A percentile compares a stretch with the other conserved stretches of the same genome.
Conservation (phyloP, 1,140 invertebrate species). For the Saxidomus purpurata region DNA sequence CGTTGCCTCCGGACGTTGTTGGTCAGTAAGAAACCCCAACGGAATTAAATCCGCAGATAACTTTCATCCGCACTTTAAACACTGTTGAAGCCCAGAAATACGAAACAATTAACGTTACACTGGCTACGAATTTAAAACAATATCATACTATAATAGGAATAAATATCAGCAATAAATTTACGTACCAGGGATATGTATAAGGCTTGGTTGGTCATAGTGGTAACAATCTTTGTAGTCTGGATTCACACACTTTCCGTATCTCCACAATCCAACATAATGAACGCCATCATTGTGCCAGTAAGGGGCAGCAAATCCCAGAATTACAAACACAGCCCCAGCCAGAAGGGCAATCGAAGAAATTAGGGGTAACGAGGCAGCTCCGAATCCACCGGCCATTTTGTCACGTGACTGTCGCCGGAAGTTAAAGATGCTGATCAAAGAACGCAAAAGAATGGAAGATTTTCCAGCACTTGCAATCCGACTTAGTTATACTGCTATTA, state of each 20-base stretch:
- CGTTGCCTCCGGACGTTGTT: too few relatives aligned
- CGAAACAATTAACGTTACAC: too few relatives aligned
- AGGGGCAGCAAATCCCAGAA: constrained; percentile 56
- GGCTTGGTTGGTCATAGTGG: constrained; percentile 45
- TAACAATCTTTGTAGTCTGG: constrained; percentile 37
- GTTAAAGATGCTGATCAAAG: not conserved
- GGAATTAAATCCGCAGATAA: too few relatives aligned
- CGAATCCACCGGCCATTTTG: constrained; percentile 60
- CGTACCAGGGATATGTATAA: constrained; percentile 40
- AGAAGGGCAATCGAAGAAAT: constrained; percentile 63
- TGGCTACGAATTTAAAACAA: too few relatives aligned
- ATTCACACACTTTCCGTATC: constrained; percentile 34
- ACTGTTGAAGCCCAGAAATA: too few relatives aligned
- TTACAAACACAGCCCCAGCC: constrained; percentile 37
- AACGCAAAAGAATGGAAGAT: not conserved
- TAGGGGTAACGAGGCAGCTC: constrained; percentile 55
- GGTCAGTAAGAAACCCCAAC: too few relatives aligned
- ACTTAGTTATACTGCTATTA: not conserved
- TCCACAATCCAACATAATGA: constrained; percentile 57
- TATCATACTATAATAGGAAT: too few relatives aligned
- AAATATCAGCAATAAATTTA: too few relatives aligned
- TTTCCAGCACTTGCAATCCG: not conserved
- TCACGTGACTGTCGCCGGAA: constrained; percentile 38
- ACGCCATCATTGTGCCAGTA: constrained; percentile 33
- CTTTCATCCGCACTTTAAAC: too few relatives aligned